Base-by-base conservation (phyloP, 2,888 invertebrate species). In the Therioaphis trifolii region DNA sequence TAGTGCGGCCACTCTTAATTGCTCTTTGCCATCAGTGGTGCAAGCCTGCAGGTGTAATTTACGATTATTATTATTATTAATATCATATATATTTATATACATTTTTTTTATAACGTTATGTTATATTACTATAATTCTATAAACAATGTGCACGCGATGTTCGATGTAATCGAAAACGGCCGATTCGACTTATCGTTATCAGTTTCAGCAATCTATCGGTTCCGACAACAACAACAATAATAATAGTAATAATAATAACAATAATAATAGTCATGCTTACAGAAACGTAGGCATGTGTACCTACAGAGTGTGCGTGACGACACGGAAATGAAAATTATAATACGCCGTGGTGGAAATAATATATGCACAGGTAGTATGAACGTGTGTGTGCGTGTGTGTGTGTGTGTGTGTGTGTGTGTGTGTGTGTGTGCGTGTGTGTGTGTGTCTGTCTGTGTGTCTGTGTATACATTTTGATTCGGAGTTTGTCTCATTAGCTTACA, bases 241-340 rank as follows among this genome's bases (percentile, higher is more conserved):
- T 46, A 46, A 43, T 43, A 21, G 12, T 40, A 35, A 74, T 40
- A 58, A 58, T 24, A 75, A 43, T 4, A 24, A 40, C 15, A 58
- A 74, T 35, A 52, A 58, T 74, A 74, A 55, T 40, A 35, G 35
- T 24, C 21, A 55, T 40, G 4, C 12, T 29, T 40, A 71, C 5
- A 58, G 18, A 58, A 24, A 52, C n/a, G 52, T 35, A 40, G 74
- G 55, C 43, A 24, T 15, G 43, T 9, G 12, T 27, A 75, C n/a
- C n/a, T n/a, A 11, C 15, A 7, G 21, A 0, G 61, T 29, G 61
- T 63, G 63, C 63, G 63, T 63, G 76, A 76, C 63, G 29, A 76
- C 76, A 63, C 63, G 46, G 76, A 63, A 76, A 63, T 63, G 76
- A n/a, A 15, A 63, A 76, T 58, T 75, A 49, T 49, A 71, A 71